phyloP scores from a whole-genome alignment of 2,888 invertebrate genomes.

The Embidobia sp. region DNA sequence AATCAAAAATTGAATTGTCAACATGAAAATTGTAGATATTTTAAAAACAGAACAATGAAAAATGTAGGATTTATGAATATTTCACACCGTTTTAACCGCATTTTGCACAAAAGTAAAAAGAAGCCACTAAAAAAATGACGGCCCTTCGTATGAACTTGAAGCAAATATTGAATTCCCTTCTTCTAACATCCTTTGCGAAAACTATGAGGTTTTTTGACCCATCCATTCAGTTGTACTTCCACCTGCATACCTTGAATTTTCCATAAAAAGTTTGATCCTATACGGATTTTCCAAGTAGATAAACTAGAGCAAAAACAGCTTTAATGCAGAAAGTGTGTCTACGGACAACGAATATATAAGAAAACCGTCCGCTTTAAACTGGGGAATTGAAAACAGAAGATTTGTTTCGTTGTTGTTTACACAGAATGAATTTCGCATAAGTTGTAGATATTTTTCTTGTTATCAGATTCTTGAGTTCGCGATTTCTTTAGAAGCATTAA shows the following conservation, averaged over 20 bases:
- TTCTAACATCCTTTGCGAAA: too few species aligned
- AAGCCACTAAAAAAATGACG: too few species aligned
- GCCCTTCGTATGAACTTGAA: too few species aligned
- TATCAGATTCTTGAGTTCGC: conserved; percentile 23
- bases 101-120: too few species aligned
- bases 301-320: conserved; percentile 33
- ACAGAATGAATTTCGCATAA: conserved; percentile 46
- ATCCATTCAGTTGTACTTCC: background rate
- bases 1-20: too few species aligned
- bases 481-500: conserved; percentile 40
- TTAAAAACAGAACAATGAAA: too few species aligned
- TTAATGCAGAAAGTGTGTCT: conserved; percentile 34
- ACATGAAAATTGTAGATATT: too few species aligned
- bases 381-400: conserved; percentile 41
- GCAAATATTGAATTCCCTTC: too few species aligned
- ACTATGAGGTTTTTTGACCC: background rate
- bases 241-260: conserved; percentile 19
- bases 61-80: too few species aligned
- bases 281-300: conserved; percentile 27
- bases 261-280: conserved; percentile 20
- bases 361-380: conserved; percentile 13
- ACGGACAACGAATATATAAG: conserved; percentile 5
- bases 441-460: conserved; percentile 49
- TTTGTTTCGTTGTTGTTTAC: conserved; percentile 37
- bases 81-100: too few species aligned